Evolutionary conservation across 2,797 vertebrate species (phyloP), one percentile per base, ranked within the genome.

Genomic region (Sebastes iracundus): DNA sequence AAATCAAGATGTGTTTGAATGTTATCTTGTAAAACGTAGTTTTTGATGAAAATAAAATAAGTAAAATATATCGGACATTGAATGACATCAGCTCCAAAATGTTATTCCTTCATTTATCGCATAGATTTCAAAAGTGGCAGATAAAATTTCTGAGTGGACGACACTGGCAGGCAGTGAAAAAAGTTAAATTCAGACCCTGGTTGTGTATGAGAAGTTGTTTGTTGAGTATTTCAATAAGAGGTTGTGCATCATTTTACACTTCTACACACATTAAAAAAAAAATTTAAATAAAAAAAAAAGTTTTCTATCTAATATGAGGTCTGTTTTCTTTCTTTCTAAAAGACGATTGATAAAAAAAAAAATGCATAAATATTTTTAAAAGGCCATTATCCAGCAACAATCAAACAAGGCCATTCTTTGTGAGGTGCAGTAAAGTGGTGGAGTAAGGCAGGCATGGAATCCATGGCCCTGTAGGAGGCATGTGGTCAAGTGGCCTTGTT

Each of bases 401-500:
- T 84, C 30, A 78, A 84, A 82, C 59, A 80, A 87, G 62, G 56
- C 27, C 11, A 5, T 81, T 76, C 62, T 81, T 79, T 89, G 87
- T 86, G 79, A 80, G 74, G 63, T 68, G 67, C 59, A 75, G 64
- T 79, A 77, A 84, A 83, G 64, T 79, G 72, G 64, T 80, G 52
- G 32, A 81, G 68, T 28, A 33, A 65, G 53, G 79, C 68, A 80
- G 77, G 68, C 61, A 35, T 77, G 83, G 89, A 89, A 90, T 92
- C 86, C 72, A 70, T 67, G 81, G 81, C 82, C 72, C 78, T 80
- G 81, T 74, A 77, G 89, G 90, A 93, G 91, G 87, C 88, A 82
- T 89, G 74, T 83, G 89, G 92, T 92, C 89, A 89, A 93, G 92
- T 90, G 91, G 84, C 90, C 92, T 93, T 89, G 90, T 92, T 93